Conservation (phyloP, 2,888 invertebrate species). For the Macrosoma leucophasiata region DNA sequence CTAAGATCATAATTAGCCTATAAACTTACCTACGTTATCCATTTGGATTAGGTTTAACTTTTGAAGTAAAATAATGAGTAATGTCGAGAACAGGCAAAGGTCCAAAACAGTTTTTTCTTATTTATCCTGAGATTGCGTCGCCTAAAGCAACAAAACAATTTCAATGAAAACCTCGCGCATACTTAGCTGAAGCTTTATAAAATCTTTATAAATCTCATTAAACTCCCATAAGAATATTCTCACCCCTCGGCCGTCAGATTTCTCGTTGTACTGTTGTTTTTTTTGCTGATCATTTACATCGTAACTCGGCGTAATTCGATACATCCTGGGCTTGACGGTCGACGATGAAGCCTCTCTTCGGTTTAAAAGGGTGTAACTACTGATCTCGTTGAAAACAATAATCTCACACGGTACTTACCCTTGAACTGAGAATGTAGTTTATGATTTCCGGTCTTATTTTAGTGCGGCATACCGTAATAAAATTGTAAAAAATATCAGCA, state of each 20-base stretch:
- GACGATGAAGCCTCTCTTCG: constrained; percentile 29
- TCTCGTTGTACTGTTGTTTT: constrained; percentile 52
- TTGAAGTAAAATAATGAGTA: too few relatives aligned
- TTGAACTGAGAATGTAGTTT: too few relatives aligned
- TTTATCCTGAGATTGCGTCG: too few relatives aligned
- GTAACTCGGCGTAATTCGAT: constrained; percentile 65
- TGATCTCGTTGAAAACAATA: constrained; percentile 15
- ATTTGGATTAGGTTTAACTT: too few relatives aligned
- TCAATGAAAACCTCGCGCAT: constrained; percentile 37
- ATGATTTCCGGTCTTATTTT: too few relatives aligned
- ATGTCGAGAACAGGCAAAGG: too few relatives aligned
- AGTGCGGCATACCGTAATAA: too few relatives aligned
- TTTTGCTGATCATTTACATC: constrained; percentile 66
- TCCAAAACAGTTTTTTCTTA: too few relatives aligned
- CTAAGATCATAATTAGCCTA: too few relatives aligned
- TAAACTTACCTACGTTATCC: too few relatives aligned
- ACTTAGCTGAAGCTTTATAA: constrained; percentile 67
- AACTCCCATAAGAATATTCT: constrained; percentile 61
- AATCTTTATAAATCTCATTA: constrained; percentile 69
- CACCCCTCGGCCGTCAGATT: constrained; percentile 45
- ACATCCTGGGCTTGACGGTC: constrained; percentile 64
- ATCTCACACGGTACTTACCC: constrained; percentile 4
- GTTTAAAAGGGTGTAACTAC: constrained; percentile 29
- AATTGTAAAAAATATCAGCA: too few relatives aligned
- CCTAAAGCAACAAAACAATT: constrained; percentile 23